Evolutionary conservation across 2,113 vertebrate genomes (phyloP).

Genomic region (Istiophorus platypterus): DNA sequence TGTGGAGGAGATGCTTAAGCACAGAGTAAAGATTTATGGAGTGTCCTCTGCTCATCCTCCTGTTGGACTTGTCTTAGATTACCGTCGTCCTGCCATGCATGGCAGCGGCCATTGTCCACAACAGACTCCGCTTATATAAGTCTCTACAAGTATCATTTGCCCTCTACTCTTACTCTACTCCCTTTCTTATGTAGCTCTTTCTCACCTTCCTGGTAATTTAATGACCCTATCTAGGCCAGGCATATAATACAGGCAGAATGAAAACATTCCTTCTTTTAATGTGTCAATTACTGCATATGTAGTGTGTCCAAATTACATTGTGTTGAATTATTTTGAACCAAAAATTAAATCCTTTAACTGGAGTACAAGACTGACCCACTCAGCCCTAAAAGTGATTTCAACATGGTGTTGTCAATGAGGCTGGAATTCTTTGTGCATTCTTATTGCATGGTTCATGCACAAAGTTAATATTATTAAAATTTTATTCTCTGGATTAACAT

Average conservation of each 20-base stretch:
- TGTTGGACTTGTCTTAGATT: slow-evolving; percentile 65
- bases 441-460: slow-evolving; percentile 1
- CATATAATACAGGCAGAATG: not conserved
- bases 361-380: slow-evolving; percentile 2
- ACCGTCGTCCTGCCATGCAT: slow-evolving; percentile 56
- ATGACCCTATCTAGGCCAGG: not conserved
- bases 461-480: slow-evolving; percentile 1
- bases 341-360: slow-evolving; percentile 2
- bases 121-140: slow-evolving; percentile 67
- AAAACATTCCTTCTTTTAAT: not conserved
- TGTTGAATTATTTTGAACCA: not conserved
- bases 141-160: slow-evolving; percentile 43
- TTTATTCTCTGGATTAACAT: slow-evolving; percentile 2
- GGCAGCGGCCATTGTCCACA: slow-evolving; percentile 70
- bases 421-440: slow-evolving; percentile 23
- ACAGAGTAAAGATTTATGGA: slow-evolving; percentile 61
- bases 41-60: slow-evolving; percentile 50
- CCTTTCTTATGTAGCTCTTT: slow-evolving; percentile 44
- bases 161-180: slow-evolving; percentile 12
- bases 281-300: not conserved
- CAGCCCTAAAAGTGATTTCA: slow-evolving; percentile 46
- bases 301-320: not conserved
- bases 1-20: slow-evolving; percentile 35
- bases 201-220: not conserved
- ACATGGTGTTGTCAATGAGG: slow-evolving; percentile 39